Percentiles rank a stretch among this genome's conserved stretches.
Conservation (phyloP, 1,140 invertebrate genomes). For the Pachyrhynchus sulphureomaculatus region DNA sequence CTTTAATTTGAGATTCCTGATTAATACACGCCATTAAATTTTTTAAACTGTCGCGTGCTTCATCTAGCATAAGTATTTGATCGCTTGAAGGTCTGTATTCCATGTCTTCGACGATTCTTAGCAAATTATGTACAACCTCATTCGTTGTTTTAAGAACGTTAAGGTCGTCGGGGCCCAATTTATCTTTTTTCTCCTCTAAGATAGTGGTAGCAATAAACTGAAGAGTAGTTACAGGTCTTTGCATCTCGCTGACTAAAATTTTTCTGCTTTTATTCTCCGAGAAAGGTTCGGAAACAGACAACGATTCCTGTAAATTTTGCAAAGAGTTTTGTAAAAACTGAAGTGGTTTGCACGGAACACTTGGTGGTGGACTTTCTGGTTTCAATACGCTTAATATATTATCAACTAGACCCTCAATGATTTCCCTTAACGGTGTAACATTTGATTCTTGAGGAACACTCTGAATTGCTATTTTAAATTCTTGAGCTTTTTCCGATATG, state of each 20-base stretch:
- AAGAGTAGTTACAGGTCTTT: slow-evolving; percentile 43
- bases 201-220: slow-evolving; percentile 45
- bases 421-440: slow-evolving; percentile 13
- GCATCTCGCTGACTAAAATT: slow-evolving; percentile 39
- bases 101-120: slow-evolving; percentile 33
- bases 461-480: slow-evolving; percentile 27
- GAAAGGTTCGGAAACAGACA: slow-evolving; percentile 29
- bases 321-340: slow-evolving; percentile 48
- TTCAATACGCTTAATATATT: slow-evolving; percentile 16
- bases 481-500: slow-evolving; percentile 19
- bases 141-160: slow-evolving; percentile 37
- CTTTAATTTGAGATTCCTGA: slow-evolving; percentile 48
- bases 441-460: slow-evolving; percentile 21
- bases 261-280: slow-evolving; percentile 38
- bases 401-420: slow-evolving; percentile 17
- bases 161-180: slow-evolving; percentile 41
- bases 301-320: slow-evolving; percentile 42
- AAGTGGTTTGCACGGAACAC: slow-evolving; percentile 20
- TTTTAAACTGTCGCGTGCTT: slow-evolving; percentile 39
- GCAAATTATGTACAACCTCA: slow-evolving; percentile 30
- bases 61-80: slow-evolving; percentile 31
- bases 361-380: slow-evolving; percentile 21
- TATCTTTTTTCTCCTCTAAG: slow-evolving; percentile 43
- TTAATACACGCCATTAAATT: slow-evolving; percentile 44
- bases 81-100: slow-evolving; percentile 27